Percentiles rank a stretch among this genome's conserved stretches.
phyloP scores from a whole-genome alignment of 30 jellyfish, hydroid and myxozoan genomes.

The Aurelia aurita region DNA sequence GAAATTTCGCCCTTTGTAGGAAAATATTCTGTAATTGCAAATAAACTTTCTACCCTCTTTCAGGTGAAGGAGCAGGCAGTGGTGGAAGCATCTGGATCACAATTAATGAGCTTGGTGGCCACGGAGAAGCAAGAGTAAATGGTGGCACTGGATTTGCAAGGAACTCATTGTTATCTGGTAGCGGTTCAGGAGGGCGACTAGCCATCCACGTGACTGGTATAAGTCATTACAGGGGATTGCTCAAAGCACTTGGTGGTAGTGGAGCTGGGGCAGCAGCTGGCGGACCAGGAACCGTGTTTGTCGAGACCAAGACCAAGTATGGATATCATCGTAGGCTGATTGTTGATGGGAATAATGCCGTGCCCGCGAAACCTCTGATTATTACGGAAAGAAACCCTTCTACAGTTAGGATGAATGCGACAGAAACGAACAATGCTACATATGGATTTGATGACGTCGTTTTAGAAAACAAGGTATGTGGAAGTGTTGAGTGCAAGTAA shows the following conservation, averaged over 20 bases:
- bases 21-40: no score
- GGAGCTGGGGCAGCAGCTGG: constrained; percentile 61
- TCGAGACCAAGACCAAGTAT: constrained; percentile 42
- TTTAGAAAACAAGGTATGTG: constrained; percentile 42
- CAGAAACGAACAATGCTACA: constrained; percentile 67
- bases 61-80: constrained; percentile 81
- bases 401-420: background rate
- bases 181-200: constrained; percentile 76
- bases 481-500: no score
- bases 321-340: constrained; percentile 54
- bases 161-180: constrained; percentile 33
- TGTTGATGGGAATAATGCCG: constrained; percentile 72
- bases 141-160: constrained; percentile 55
- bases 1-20: no score
- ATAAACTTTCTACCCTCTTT: background rate
- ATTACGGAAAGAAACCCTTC: constrained; percentile 43
- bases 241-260: constrained; percentile 50
- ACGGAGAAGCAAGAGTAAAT: constrained; percentile 54
- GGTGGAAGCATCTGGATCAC: constrained; percentile 74
- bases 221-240: constrained; percentile 46
- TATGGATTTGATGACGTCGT: constrained; percentile 54
- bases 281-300: constrained; percentile 72
- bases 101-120: constrained; percentile 63
- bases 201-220: constrained; percentile 41
- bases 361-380: constrained; percentile 63